Base-by-base conservation (phyloP, 2,797 vertebrate species). In the Anguilla obscura region DNA sequence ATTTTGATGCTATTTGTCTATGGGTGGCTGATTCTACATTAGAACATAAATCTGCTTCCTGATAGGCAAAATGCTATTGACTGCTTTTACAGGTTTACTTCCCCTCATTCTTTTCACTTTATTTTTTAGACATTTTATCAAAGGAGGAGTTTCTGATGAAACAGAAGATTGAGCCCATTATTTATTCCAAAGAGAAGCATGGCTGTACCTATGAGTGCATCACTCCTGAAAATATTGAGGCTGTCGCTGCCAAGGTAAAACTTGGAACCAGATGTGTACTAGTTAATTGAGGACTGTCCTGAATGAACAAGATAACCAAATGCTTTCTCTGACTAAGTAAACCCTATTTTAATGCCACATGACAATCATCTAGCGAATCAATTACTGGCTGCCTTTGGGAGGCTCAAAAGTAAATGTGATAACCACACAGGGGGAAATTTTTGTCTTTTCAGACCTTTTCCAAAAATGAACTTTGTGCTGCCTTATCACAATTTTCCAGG, bases 181-280 rank as follows among this genome's bases (percentile, higher is more conserved):
- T 99, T 95, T 97, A 97, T 94, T 98, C 95, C 92, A 97, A 97
- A 91, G 98, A 99, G 91, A 99, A 97, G 93, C 97, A 97, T 40
- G 93, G 94, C 66, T 96, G 95, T 91, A 96, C 96, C 0, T 98
- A 97, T 0, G 98, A 99, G 89, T 99, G 98, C 89, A 96, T 99
- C 87, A 97, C 97, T 30, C 94, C 97, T n/a, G 97, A 97, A 93
- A 98, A 99, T 92, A 97, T 99, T 0, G 98, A 99, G 90, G 97
- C 97, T 0, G 97, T 99, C 4, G 95, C 97, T 12, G 94, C 97
- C 90, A 99, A 99, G 97, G 98, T 99, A 93, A 18, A 50, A 82
- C 45, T 82, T 24, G 76, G 48, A 21, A 80, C 21, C 79, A 24
- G 36, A 82, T 85, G 52, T 56, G 21, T 79, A 36, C 50, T 56